Evolutionary conservation across 37 sponge, comb jelly and placozoan genomes (phyloP).

Genomic region (Diacarnus erythraeanus): DNA sequence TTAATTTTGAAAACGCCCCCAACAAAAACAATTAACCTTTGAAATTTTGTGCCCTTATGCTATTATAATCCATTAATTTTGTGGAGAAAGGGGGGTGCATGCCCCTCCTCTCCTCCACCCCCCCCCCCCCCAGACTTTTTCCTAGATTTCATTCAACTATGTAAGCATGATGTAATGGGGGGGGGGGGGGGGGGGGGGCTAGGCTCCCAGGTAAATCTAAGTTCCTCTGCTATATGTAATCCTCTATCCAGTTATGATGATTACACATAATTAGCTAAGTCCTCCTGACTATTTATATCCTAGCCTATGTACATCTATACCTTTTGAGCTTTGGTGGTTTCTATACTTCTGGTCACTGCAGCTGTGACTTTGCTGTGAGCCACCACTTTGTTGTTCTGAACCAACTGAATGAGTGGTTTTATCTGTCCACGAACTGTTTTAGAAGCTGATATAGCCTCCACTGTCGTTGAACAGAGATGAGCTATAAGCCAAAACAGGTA

Average conservation of each 20-base stretch:
- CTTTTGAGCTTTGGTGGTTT: slow-evolving; percentile 27
- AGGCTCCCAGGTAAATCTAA: background rate
- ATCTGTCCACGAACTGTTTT: slow-evolving; percentile 24
- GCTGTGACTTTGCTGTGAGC: slow-evolving; percentile 39
- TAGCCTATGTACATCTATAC: background rate
- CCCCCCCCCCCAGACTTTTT: too few relatives aligned
- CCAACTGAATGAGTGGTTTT: slow-evolving; percentile 26
- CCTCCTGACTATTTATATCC: background rate
- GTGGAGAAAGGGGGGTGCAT: too few relatives aligned
- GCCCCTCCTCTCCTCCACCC: too few relatives aligned
- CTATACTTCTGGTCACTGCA: slow-evolving; percentile 13
- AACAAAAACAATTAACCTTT: too few relatives aligned
- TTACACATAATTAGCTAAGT: background rate
- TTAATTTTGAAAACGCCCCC: too few relatives aligned
- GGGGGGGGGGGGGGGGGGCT: too few relatives aligned
- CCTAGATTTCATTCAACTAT: too few relatives aligned
- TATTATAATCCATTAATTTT: too few relatives aligned
- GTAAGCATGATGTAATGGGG: too few relatives aligned
- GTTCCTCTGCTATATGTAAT: background rate
- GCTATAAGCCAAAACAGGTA: background rate
- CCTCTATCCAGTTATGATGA: background rate
- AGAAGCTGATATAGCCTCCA: slow-evolving; percentile 14
- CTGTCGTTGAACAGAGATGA: slow-evolving; percentile 12
- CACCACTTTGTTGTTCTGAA: slow-evolving; percentile 12
- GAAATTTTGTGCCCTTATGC: too few relatives aligned